Evolutionary conservation across 1,140 invertebrate genomes (phyloP).

Genomic region (Ostrea edulis): DNA sequence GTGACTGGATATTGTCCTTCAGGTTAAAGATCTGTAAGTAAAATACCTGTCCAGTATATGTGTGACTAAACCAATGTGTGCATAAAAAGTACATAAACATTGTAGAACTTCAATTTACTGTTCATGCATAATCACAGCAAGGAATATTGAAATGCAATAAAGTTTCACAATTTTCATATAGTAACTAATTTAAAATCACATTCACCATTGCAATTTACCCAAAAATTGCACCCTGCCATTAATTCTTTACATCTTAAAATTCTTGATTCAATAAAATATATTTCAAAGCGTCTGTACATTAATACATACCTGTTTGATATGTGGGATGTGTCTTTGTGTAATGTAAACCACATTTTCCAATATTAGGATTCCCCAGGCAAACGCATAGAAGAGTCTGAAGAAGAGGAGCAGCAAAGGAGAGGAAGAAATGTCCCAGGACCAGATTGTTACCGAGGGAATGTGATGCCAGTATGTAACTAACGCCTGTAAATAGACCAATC

Average conservation of each 20-base stretch:
- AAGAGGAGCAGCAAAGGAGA: slow-evolving; percentile 55
- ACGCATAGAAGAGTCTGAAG: slow-evolving; percentile 60
- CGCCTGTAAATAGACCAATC: slow-evolving; percentile 45
- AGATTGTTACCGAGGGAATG: slow-evolving; percentile 51
- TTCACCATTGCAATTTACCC: no score
- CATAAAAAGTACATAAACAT: no score
- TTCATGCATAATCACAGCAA: not conserved
- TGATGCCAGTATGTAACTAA: slow-evolving; percentile 63
- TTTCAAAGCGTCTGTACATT: not conserved
- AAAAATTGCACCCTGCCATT: no score
- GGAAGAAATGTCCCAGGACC: slow-evolving; percentile 58
- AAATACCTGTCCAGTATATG: not conserved
- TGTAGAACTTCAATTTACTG: no score
- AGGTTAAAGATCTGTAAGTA: not conserved
- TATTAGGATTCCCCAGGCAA: slow-evolving; percentile 65
- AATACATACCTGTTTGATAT: not conserved
- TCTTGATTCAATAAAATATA: not conserved
- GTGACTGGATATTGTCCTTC: not conserved
- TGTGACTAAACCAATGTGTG: no score
- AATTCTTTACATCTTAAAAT: not conserved
- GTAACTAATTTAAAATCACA: no score
- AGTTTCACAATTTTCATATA: not conserved
- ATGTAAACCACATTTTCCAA: slow-evolving; percentile 4
- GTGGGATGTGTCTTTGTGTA: not conserved
- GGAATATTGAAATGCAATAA: not conserved